Evolutionary conservation across 2,888 invertebrate species (phyloP).

Genomic region (Monopis laevigella): DNA sequence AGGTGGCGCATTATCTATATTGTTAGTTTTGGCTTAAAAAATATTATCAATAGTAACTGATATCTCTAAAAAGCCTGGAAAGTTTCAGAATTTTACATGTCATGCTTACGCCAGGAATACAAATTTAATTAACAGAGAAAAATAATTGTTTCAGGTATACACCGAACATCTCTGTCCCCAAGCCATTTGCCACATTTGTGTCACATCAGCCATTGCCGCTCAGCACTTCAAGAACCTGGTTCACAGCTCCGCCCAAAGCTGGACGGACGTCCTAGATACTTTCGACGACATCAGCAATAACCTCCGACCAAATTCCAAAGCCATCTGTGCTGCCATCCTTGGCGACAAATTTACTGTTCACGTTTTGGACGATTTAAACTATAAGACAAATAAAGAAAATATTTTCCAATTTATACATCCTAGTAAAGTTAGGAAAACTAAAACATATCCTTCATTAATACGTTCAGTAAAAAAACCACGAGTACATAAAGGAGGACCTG

Average conservation of each 20-base stretch:
- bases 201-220: conserved; percentile 36
- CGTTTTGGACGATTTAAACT: conserved; percentile 31
- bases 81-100: no score
- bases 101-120: no score
- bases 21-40: no score
- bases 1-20: no score
- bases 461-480: neutral
- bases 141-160: conserved; percentile 28
- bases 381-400: conserved; percentile 20
- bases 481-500: neutral
- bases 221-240: conserved; percentile 42
- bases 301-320: conserved; percentile 25
- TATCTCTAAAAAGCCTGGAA: no score
- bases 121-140: no score
- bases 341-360: conserved; percentile 32
- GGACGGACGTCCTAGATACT: conserved; percentile 34
- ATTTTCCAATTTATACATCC: conserved; percentile 13
- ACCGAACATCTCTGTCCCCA: conserved; percentile 37
- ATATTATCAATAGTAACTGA: no score
- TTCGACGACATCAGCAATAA: conserved; percentile 22
- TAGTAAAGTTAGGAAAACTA: neutral
- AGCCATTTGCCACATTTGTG: conserved; percentile 40
- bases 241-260: conserved; percentile 31
- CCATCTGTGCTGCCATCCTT: conserved; percentile 37
- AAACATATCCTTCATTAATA: neutral